Conservation (phyloP, 2,888 invertebrate genomes). For the Siphlonurus alternatus region DNA sequence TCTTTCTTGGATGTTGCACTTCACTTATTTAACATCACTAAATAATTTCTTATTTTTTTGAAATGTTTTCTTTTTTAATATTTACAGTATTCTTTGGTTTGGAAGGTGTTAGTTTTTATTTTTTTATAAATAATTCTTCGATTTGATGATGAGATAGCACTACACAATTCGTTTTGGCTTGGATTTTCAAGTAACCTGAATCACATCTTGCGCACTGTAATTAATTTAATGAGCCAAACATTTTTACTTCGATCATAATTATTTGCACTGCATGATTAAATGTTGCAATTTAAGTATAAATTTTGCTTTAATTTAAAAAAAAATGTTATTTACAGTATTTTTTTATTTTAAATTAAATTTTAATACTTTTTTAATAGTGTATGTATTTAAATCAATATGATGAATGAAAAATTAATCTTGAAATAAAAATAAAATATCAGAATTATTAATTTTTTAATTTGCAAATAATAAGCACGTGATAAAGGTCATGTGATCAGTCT, state of each 20-base stretch:
- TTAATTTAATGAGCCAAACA: too few species aligned
- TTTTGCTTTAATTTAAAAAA: too few species aligned
- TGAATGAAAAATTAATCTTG: too few species aligned
- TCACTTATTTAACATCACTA: neutral
- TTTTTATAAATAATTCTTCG: neutral
- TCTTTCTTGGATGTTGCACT: neutral
- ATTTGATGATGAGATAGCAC: neutral
- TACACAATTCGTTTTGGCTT: neutral
- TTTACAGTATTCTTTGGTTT: neutral
- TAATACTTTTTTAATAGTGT: too few species aligned
- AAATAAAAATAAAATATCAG: too few species aligned
- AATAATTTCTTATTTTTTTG: neutral
- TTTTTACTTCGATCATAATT: neutral
- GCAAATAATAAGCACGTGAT: too few species aligned
- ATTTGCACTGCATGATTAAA: neutral
- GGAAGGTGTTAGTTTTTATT: too few species aligned
- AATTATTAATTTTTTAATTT: too few species aligned
- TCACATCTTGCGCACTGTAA: neutral
- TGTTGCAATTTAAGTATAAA: neutral
- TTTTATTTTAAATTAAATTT: too few species aligned
- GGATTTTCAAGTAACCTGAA: neutral
- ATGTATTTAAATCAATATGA: too few species aligned
- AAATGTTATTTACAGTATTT: too few species aligned
- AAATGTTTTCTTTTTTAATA: neutral
- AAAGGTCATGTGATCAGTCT: too few species aligned